Base-by-base conservation (phyloP, 64 coral and sea anemone genomes). In the Porites australiensis region DNA sequence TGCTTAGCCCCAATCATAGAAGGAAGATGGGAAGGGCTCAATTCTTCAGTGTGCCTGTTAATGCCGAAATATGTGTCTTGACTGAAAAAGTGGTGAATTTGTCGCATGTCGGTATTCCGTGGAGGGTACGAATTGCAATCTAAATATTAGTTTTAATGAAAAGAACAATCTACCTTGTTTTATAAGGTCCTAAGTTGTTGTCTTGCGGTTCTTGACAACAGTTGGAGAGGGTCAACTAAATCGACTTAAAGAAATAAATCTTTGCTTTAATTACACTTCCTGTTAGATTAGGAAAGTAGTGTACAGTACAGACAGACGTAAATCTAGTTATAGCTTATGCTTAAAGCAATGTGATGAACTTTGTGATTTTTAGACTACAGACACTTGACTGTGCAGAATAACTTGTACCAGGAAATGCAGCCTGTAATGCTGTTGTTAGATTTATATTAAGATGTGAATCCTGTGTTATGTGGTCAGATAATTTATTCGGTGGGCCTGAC, bases 401-500 rank as follows among this genome's bases (percentile, higher is more conserved):
- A 16, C 13, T 10, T 16, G 59, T 60, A 82, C 79, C 5, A 60
- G 46, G 79, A 82, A 65, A 23, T 22, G 61, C 44, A 50, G 81
- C 51, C 46, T 65, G 18, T 50, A 84, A 23, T 84, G 60, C 58
- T 64, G 57, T 82, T 64, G 13, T 82, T 82, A 82, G 63, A 50
- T 63, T 84, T 84, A 12, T 50, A 23, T 68, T 37, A 45, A 51
- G 63, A 67, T 21, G 61, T 69, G 62, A 84, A 84, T 51, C 63
- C 63, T 50, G 62, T 68, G 62, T 68, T 68, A 37, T 37, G 81
- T 64, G 81, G 81, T 84, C 81, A 84, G 81, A 80, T 84, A 84
- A 84, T 84, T 84, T 84, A 84, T 84, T 67, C 77, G 37, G 47
- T 84, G 81, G 51, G 12, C 61, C 81, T 68, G 81, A 52, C 81